Conservation (phyloP, 2,113 vertebrate species). For the Capricornis sumatraensis region DNA sequence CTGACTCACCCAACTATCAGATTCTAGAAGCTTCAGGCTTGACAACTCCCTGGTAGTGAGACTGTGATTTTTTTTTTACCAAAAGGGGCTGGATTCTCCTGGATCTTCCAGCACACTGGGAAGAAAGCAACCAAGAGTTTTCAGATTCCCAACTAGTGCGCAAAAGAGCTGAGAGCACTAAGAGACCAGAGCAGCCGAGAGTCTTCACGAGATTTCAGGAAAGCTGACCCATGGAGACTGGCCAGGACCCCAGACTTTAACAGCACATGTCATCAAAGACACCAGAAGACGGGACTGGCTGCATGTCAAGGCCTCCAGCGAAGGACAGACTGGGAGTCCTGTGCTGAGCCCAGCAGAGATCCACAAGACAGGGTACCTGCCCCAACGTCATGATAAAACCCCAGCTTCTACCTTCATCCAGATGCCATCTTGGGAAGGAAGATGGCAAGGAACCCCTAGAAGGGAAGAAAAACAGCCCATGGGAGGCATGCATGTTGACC, state of each 20-base stretch:
- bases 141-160: background rate
- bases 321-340: background rate
- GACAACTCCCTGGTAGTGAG: background rate
- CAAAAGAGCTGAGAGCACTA: background rate
- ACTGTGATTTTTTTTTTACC: background rate
- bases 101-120: background rate
- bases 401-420: background rate
- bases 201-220: background rate
- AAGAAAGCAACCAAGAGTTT: background rate
- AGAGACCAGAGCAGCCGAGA: background rate
- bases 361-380: accelerated
- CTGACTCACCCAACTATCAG: background rate
- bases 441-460: background rate
- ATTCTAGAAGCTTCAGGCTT: background rate
- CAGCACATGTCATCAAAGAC: background rate
- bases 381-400: background rate
- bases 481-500: background rate
- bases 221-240: background rate
- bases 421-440: background rate
- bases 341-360: background rate
- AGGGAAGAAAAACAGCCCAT: background rate
- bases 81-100: background rate
- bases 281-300: background rate
- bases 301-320: background rate
- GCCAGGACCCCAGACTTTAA: background rate